Base-by-base conservation (phyloP, 2,113 vertebrate genomes). In the Laterallus jamaicensis region DNA sequence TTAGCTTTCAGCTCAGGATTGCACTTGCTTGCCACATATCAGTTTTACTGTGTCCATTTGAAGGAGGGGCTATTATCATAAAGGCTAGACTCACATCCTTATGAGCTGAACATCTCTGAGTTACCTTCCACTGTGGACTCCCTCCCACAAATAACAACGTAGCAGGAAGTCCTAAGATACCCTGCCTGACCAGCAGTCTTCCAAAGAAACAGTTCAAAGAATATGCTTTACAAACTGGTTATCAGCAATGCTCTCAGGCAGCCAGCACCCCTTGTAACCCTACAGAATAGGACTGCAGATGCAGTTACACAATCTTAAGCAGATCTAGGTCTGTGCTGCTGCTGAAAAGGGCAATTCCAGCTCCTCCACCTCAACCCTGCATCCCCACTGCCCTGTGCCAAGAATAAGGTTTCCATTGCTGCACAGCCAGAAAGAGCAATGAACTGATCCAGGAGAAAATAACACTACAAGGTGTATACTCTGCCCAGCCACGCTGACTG, bases 261-360 rank as follows among this genome's bases (percentile, higher is more conserved):
- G 88, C 37, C 71, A 79, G 56, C n/a, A 14, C 35, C 90, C 49
- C 86, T 52, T 18, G 19, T 37, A 68, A 35, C 37, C 24, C 47
- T 13, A 47, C 47, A 6, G 4, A 67, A 71, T 47, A 39, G 5
- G 6, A 15, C 39, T 40, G 24, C 63, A 58, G 55, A 54, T 11
- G 22, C 64, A 74, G 90, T 81, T 81, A 74, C 60, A 93, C 79
- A 58, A 39, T 9, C 60, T 49, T 10, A 66, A 54, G 64, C 32
- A 86, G 64, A 66, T 35, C 8, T 42, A 77, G 74, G 29, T 15
- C 44, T 22, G 28, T 1, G 10, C 50, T 77, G 67, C 71, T 83
- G 67, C 54, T 0, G 4, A 50, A 63, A 86, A 96, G 91, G 68
- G 64, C 91, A 81, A 92, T 64, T 96, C 80, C 68, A 67, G 73